Percentiles rank a stretch among this genome's conserved stretches.
Evolutionary conservation across 2,797 vertebrate species (phyloP).

Genomic region (Paguma larvata): DNA sequence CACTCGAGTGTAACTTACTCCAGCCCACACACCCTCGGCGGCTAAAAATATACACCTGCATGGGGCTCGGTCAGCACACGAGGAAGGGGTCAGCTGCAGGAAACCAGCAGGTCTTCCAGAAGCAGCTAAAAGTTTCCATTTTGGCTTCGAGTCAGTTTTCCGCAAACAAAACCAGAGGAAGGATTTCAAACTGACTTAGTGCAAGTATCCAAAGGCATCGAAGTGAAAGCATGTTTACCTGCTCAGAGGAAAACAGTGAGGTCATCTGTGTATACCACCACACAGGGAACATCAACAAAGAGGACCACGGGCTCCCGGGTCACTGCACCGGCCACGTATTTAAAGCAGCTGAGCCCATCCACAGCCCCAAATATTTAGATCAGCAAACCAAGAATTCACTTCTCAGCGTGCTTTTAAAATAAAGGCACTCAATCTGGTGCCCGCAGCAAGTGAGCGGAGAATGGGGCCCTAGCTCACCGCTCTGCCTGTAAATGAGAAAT

Average conservation of each 20-base stretch:
- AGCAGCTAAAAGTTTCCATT: neutral
- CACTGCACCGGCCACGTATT: neutral
- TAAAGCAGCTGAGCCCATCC: neutral
- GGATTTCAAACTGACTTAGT: neutral
- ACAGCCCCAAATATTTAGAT: neutral
- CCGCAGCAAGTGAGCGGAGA: neutral
- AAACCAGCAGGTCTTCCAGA: neutral
- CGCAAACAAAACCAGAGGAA: neutral
- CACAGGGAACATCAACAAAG: too few relatives aligned
- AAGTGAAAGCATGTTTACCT: neutral
- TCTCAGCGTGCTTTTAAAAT: neutral
- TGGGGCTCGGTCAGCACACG: rapidly evolving
- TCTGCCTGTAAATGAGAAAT: neutral
- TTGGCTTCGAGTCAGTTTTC: neutral
- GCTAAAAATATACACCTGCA: neutral
- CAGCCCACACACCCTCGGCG: rapidly evolving
- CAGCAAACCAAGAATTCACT: too few relatives aligned
- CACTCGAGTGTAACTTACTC: too few relatives aligned
- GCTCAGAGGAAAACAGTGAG: neutral
- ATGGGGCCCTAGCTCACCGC: rapidly evolving
- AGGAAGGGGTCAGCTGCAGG: neutral
- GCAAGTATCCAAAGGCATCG: neutral
- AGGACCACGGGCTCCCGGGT: neutral
- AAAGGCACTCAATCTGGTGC: neutral
- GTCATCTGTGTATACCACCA: rapidly evolving